Evolutionary conservation across 1,140 invertebrate species (phyloP), one percentile per base, ranked within the genome.

Genomic region (Drosophila nasuta): DNA sequence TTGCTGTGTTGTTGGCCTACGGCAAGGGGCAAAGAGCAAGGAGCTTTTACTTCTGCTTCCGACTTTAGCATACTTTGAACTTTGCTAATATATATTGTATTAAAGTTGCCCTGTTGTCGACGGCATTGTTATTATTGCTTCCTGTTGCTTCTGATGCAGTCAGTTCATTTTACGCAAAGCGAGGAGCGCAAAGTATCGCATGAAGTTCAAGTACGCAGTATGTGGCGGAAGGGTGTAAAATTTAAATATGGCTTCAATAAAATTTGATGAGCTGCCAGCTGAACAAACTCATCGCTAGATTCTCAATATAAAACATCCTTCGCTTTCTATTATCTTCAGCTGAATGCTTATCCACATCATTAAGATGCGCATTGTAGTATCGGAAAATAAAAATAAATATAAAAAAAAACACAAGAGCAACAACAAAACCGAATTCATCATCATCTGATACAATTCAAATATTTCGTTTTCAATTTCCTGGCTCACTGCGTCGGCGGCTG

Each of bases 21-120:
- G 28, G 46, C 60, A 38, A 8, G 45, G 71, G 73, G 74, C 74
- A 56, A 64, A 62, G 45, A 60, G 38, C 49, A 33, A 13, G 30
- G n/a, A 28, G 30, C 51, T 13, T 52, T 25, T 30, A 28, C 4
- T 63, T 66, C 28, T 68, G 63, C 59, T 45, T 66, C 73, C 63
- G 80, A 81, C 70, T 88, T 83, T 25, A 83, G 80, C 80, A 89
- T 89, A 78, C 80, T 89, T 75, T 83, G 80, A 87, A 83, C 83
- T 88, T 88, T 89, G 56, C 74, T 73, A 78, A 78, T 83, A 67
- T 83, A 67, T 60, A 64, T 81, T 82, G 45, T 46, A 79, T 76
- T 56, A 72, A 72, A 67, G 72, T 60, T 79, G 58, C 15, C 25
- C 52, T 15, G 59, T 62, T 63, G 49, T 65, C 58, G 30, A 60